Percentiles rank a stretch among this genome's conserved stretches.
Evolutionary conservation across 1,140 invertebrate species (phyloP).

Genomic region (Drosophila jambulina): DNA sequence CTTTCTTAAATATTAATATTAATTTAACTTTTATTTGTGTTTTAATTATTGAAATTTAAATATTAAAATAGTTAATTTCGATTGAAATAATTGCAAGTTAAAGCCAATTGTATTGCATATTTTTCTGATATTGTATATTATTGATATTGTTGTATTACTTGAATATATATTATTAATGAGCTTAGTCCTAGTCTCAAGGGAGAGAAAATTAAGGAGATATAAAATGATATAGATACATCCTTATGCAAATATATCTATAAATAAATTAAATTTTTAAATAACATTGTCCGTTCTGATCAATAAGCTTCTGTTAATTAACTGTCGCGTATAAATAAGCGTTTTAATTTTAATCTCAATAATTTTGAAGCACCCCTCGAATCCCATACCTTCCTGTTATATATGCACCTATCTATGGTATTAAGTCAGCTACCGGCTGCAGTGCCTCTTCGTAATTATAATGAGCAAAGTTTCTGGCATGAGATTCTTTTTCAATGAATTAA

Average conservation of each 20-base stretch:
- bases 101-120: not conserved
- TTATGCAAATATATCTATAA: no score
- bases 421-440: conserved; percentile 37
- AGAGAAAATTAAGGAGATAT: no score
- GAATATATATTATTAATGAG: no score
- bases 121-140: no score
- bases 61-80: no score
- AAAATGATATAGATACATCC: no score
- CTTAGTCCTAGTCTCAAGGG: no score
- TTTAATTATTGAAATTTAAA: no score
- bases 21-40: no score
- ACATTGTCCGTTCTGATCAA: no score
- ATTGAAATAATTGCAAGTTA: not conserved
- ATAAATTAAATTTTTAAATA: not conserved
- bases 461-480: conserved; percentile 42
- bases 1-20: not conserved
- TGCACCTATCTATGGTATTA: conserved; percentile 13
- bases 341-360: not conserved
- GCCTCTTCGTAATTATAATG: conserved; percentile 66
- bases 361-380: conserved; percentile 1
- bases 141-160: no score
- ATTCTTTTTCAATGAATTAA: conserved; percentile 48
- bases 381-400: conserved; percentile 7
- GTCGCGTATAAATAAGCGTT: no score
- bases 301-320: not conserved